Conservation (phyloP, 2,113 vertebrate species). For the Ailurus styani region DNA sequence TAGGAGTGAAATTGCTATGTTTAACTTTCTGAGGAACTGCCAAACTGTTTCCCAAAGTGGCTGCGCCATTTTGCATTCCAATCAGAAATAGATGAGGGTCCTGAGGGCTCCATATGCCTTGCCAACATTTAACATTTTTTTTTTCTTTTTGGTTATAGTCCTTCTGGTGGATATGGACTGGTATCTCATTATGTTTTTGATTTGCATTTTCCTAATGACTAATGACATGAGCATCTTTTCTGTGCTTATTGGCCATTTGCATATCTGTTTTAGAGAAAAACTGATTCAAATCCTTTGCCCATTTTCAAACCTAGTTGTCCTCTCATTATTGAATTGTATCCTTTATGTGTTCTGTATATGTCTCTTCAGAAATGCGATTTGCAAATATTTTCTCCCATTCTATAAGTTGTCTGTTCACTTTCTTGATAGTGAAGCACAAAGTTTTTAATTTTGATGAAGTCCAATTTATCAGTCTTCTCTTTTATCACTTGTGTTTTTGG, state of each 20-base stretch:
- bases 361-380: background rate
- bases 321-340: background rate
- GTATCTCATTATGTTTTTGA: background rate
- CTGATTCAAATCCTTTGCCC: background rate
- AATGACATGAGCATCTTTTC: background rate
- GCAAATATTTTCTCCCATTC: background rate
- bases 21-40: constrained; percentile 13
- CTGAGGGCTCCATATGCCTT: background rate
- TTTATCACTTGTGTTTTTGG: background rate
- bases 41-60: background rate
- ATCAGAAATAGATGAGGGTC: background rate
- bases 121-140: background rate
- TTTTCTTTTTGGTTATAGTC: background rate
- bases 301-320: background rate
- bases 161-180: background rate
- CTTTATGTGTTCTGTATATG: background rate
- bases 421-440: background rate
- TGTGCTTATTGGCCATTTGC: background rate
- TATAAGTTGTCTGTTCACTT: background rate
- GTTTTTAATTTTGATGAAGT: background rate
- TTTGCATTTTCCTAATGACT: background rate
- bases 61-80: background rate
- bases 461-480: background rate
- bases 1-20: background rate
- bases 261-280: background rate